phyloP scores from a whole-genome alignment of 2,113 vertebrate species.

The Onychostruthus taczanowskii region DNA sequence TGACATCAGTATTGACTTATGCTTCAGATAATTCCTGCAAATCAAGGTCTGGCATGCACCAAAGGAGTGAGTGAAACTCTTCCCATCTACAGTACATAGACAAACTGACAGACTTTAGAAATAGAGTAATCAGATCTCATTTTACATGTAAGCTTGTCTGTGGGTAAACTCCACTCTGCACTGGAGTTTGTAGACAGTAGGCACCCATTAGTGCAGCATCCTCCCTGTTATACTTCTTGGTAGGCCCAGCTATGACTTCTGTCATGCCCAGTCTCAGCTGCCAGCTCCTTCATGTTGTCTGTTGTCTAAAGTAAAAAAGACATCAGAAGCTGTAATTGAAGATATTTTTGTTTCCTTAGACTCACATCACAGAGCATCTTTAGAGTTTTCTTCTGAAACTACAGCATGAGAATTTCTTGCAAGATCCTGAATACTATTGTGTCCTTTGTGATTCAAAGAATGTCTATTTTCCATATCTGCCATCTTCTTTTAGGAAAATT shows the following conservation, averaged over 20 bases:
- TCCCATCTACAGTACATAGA: not conserved
- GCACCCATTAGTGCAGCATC: fast-evolving
- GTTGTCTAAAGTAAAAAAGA: not conserved
- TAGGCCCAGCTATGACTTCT: not conserved
- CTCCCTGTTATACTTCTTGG: not conserved
- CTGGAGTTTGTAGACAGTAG: not conserved
- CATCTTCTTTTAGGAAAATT: not conserved
- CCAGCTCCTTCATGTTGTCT: not conserved
- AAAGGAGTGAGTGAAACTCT: not conserved
- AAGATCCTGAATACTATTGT: not conserved
- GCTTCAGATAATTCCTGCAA: not conserved
- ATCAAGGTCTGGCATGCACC: fast-evolving
- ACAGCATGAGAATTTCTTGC: not conserved
- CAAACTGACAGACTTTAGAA: not conserved
- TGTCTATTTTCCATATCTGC: not conserved
- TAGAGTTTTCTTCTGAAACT: not conserved
- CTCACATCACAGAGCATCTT: not conserved
- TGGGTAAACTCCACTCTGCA: not conserved
- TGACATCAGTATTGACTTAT: not conserved
- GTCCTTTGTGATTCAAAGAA: not conserved
- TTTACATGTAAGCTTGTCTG: not conserved
- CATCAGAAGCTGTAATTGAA: not conserved
- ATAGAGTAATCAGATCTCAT: not conserved
- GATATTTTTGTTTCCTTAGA: not conserved
- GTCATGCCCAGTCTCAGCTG: not conserved